Evolutionary conservation across 2,113 vertebrate genomes (phyloP), one percentile per base, ranked within the genome.

Genomic region (Centropus bengalensis): DNA sequence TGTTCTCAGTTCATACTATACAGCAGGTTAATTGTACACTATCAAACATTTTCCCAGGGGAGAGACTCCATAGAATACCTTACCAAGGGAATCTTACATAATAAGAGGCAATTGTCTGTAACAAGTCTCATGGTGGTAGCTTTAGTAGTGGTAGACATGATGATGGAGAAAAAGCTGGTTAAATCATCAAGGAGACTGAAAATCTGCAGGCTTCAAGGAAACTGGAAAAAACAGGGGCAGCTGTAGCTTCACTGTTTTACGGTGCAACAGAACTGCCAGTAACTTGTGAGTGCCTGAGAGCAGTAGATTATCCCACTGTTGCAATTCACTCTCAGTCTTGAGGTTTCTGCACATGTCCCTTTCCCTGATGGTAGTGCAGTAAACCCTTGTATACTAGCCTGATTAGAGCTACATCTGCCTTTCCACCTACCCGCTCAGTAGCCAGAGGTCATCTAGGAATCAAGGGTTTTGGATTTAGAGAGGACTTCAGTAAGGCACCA

Each of bases 391-490:
- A 30, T 76, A 69, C 18, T 26, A 58, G 28, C 67, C 51, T 62
- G 87, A 82, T 75, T 66, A 66, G 69, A 91, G 38, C 40, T 71
- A 88, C 52, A 85, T 13, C 42, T 94, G 54, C 86, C 66, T 91
- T 93, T 95, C 70, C 49, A 36, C 32, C 82, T 76, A 52, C 58
- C 27, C 1, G 0, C 9, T 92, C 44, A 45, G 38, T 89, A 96
- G 83, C 67, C 94, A 1, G 58, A 97, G 91, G 94, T 97, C 94
- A 92, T 95, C 82, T 62, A 91, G 92, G 89, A 97, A 97, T 95
- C 96, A 92, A 71, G 49, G 90, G 62, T 90, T 95, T 76, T 83
- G 69, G 92, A 91, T 94, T 96, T 92, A 88, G 49, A 95, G 91
- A 94, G 49, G 89, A 75, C 56, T 96, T 86, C 64, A 64, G 63